Evolutionary conservation across 1,140 invertebrate genomes (phyloP).

Genomic region (Aphelenchoides fujianensis): DNA sequence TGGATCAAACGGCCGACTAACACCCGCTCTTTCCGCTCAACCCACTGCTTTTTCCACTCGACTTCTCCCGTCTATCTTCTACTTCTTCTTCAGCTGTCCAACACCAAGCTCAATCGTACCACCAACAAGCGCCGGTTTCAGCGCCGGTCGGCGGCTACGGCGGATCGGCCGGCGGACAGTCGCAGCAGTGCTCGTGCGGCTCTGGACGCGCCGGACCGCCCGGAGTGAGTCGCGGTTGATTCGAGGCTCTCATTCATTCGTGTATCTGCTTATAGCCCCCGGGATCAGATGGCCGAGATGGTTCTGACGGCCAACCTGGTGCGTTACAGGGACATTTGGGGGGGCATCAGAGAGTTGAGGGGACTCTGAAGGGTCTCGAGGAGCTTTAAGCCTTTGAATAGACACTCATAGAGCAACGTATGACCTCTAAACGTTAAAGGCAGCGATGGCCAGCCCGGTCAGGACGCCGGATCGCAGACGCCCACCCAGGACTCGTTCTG

Average conservation of each 20-base stretch:
- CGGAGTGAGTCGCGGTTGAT: neutral
- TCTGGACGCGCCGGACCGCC: conserved; percentile 3
- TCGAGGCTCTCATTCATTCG: neutral
- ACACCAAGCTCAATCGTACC: conserved; percentile 18
- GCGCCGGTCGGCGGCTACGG: neutral
- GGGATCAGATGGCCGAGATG: conserved; percentile 20
- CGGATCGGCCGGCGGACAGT: neutral
- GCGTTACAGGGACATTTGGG: too few relatives aligned
- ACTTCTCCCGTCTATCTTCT: neutral
- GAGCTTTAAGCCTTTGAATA: too few relatives aligned
- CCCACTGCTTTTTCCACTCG: neutral
- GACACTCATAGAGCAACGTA: too few relatives aligned
- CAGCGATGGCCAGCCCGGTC: conserved; percentile 22
- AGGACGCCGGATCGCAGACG: conserved; percentile 15
- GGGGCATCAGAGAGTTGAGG: too few relatives aligned
- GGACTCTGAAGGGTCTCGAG: too few relatives aligned
- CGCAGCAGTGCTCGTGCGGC: conserved; percentile 1
- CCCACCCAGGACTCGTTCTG: conserved; percentile 17
- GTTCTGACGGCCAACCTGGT: too few relatives aligned
- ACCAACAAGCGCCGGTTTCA: neutral
- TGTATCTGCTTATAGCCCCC: neutral
- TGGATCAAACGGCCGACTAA: too few relatives aligned
- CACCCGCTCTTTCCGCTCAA: neutral
- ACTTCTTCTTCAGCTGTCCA: conserved; percentile 6
- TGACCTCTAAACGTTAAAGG: too few relatives aligned